Percentiles rank a stretch among this genome's conserved stretches.
phyloP scores from a whole-genome alignment of 2,888 invertebrate genomes.

The Augochlorella aurata region DNA sequence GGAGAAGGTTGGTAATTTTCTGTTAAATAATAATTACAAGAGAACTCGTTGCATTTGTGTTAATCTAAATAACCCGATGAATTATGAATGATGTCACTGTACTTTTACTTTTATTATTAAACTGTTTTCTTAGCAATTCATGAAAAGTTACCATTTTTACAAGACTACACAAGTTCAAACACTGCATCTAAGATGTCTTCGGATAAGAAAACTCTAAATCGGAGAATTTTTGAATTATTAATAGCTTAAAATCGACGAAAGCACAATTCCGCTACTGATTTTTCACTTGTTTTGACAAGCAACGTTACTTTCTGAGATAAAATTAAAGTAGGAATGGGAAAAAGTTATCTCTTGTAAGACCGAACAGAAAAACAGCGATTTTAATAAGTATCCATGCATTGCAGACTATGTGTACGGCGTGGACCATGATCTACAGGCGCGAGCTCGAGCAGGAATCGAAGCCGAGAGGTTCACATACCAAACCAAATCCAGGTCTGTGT shows the following conservation, averaged over 20 bases:
- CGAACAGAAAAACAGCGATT: not conserved
- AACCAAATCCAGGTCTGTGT: constrained; percentile 62
- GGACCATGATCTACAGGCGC: constrained; percentile 79
- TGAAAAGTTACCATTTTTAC: not conserved
- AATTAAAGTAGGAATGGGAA: not conserved
- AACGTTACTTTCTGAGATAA: not conserved
- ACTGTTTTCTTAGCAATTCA: not conserved
- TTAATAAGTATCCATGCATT: constrained; percentile 34
- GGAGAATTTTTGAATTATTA: too few relatives aligned
- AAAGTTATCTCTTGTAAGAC: not conserved
- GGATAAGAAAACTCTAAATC: too few relatives aligned
- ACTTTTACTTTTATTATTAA: not conserved
- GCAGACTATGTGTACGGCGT: constrained; percentile 79
- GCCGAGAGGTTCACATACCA: constrained; percentile 77
- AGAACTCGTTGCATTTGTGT: too few relatives aligned
- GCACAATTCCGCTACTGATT: not conserved
- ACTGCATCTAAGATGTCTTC: too few relatives aligned
- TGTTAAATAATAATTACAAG: too few relatives aligned
- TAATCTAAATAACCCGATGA: too few relatives aligned
- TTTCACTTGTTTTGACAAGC: not conserved
- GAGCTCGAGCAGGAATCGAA: constrained; percentile 79
- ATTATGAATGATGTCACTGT: too few relatives aligned
- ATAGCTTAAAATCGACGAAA: too few relatives aligned
- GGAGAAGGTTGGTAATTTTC: too few relatives aligned
- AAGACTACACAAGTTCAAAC: too few relatives aligned